These are phyloP conservation scores for Erebia epiphron DNA, from an alignment of 2,888 invertebrate genomes.

Conservation along the genomic window DNA sequence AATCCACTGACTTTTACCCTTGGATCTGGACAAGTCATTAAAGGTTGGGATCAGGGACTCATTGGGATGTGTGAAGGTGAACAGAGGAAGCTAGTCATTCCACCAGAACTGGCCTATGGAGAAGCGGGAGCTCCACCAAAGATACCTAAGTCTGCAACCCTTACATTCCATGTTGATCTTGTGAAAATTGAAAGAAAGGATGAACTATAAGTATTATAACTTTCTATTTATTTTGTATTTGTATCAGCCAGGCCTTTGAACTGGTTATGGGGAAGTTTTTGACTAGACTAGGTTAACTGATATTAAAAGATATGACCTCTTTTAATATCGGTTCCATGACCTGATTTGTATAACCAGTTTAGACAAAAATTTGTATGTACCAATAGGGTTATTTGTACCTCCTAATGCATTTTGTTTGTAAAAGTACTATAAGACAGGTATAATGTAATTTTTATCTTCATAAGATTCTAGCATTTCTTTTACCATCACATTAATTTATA, in stretches of 20 bases:
- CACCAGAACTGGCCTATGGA: conserved; percentile 93
- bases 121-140: conserved; percentile 90
- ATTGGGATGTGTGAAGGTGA: conserved; percentile 95
- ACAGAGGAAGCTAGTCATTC: conserved; percentile 92
- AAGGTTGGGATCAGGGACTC: conserved; percentile 95
- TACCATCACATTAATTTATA: not conserved
- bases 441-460: not conserved
- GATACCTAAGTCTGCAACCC: conserved; percentile 91
- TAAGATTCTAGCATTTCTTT: not conserved
- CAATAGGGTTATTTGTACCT: not conserved
- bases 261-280: too few species aligned
- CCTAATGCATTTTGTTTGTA: not conserved
- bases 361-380: not conserved
- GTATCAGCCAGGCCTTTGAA: too few species aligned
- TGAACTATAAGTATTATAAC: conserved; percentile 55
- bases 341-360: not conserved
- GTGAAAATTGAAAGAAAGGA: conserved; percentile 87
- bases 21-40: conserved; percentile 93
- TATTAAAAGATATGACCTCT: too few species aligned
- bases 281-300: too few species aligned
- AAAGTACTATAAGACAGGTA: not conserved
- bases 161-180: conserved; percentile 91
- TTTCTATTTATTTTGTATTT: too few species aligned
- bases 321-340: too few species aligned
- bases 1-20: conserved; percentile 91